Base-by-base conservation (phyloP, 2,797 vertebrate species). In the Gadopsis bispinosus region DNA sequence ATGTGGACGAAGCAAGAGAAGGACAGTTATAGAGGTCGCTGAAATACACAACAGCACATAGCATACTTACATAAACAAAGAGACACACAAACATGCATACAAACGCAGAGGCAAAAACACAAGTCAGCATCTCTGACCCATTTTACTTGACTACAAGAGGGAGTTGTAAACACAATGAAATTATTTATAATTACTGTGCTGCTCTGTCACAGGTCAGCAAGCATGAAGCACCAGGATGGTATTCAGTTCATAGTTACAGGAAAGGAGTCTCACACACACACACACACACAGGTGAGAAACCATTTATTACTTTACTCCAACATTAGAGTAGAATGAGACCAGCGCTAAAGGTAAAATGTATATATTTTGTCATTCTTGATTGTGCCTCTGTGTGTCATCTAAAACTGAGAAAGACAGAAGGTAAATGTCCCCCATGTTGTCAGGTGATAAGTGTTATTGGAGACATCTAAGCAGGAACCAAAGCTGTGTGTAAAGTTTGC, bases 161-260 rank as follows among this genome's bases (percentile, higher is more conserved):
- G 51, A 76, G 77, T 70, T 50, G 60, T 77, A 79, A 89, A 84
- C 75, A 92, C 91, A 90, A 92, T 87, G 81, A 87, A 84, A 84
- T 59, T 70, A 84, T 81, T 74, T 67, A 83, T 85, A 69, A 86
- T 84, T 87, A 84, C 81, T 73, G 79, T 73, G 58, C 76, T 35
- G 79, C 79, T 79, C 53, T 69, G 67, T 90, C 79, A 91, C 91
- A 92, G 91, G 88, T 94, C 93, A 93, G 85, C 74, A 87, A 87
- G 81, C 91, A 92, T 85, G 79, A 87, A 31, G 33, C 61, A 77
- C 59, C 65, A 59, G 69, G 80, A 75, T 45, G 56, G 55, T 60
- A 80, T 77, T 74, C 56, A 85, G 33, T 60, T 85, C 71, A 77
- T 12, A 69, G 22, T 78, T 31, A 67, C 41, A 83, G 43, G 29